phyloP scores from a whole-genome alignment of 2,113 vertebrate species.

The Siphamia tubifer region DNA sequence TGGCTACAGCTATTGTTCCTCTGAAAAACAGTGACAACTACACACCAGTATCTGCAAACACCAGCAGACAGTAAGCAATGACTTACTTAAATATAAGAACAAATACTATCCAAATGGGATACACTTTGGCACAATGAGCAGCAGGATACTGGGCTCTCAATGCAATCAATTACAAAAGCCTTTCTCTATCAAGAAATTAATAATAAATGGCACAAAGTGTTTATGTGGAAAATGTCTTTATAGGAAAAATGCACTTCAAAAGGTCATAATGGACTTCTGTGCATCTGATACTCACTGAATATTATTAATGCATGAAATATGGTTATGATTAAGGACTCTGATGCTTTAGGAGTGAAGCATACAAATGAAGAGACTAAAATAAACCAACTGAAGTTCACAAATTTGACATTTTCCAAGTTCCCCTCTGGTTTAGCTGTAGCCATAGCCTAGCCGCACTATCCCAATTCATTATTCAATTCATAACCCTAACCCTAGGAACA shows the following conservation, averaged over 20 bases:
- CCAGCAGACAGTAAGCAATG: too few relatives aligned
- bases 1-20: neutral
- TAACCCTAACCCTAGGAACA: too few relatives aligned
- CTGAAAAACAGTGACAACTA: neutral
- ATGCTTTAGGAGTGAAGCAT: neutral
- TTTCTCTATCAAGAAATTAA: neutral
- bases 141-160: too few relatives aligned
- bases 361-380: neutral
- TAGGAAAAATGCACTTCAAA: neutral
- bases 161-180: too few relatives aligned
- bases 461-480: too few relatives aligned
- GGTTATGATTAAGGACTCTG: neutral
- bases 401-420: too few relatives aligned
- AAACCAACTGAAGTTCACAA: too few relatives aligned
- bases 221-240: neutral
- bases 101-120: too few relatives aligned
- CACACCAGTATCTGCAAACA: too few relatives aligned
- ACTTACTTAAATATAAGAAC: too few relatives aligned
- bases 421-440: neutral
- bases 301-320: neutral
- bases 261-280: neutral
- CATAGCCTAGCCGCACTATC: too few relatives aligned
- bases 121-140: too few relatives aligned
- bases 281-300: neutral
- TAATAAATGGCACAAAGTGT: neutral